Base-by-base conservation (phyloP, 2,797 vertebrate species). In the Chromobotia macracanthus region DNA sequence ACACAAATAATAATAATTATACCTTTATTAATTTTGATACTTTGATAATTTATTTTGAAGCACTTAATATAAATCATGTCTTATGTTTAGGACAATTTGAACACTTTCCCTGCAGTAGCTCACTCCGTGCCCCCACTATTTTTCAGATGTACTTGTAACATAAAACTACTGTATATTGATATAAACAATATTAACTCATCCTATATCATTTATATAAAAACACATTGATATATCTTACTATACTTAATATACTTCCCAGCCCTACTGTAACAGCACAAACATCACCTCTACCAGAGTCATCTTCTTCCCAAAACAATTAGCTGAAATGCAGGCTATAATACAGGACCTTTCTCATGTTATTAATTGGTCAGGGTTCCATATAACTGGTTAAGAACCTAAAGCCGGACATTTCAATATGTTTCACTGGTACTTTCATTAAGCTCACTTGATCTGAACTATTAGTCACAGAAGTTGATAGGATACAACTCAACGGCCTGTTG, bases 381-480 rank as follows among this genome's bases (percentile, higher is more conserved):
- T 61, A 13, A 2, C 55, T 35, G 35, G 12, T n/a, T 4, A 41
- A 35, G 31, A 51, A 50, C 7, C 19, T 6, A 55, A 16, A 74
- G 12, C 5, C 9, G 38, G 38, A 50, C 41, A 56, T 16, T 63
- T 18, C 60, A 7, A 12, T 13, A 41, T 1, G 38, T 8, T 41
- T 41, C 38, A 41, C 38, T 41, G 9, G 9, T 21, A 5, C 31
- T 55, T 31, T 68, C 16, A 61, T 8, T 18, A 58, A 5, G 12
- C 21, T 38, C 15, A 15, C 5, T 55, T 38, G 12, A 44, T 12
- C 15, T 44, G 35, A 38, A 15, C 56, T 44, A 38, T 76, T 68
- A 84, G n/a, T 84, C 60, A 51, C 38, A 64, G 25, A 58, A n/a
- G 3, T 35, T 63, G 60, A 82, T 50, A 63, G 66, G 77, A 21